These are phyloP conservation scores for Criorhina ranunculi DNA, from an alignment of 2,888 invertebrate species.

Conservation along the genomic window DNA sequence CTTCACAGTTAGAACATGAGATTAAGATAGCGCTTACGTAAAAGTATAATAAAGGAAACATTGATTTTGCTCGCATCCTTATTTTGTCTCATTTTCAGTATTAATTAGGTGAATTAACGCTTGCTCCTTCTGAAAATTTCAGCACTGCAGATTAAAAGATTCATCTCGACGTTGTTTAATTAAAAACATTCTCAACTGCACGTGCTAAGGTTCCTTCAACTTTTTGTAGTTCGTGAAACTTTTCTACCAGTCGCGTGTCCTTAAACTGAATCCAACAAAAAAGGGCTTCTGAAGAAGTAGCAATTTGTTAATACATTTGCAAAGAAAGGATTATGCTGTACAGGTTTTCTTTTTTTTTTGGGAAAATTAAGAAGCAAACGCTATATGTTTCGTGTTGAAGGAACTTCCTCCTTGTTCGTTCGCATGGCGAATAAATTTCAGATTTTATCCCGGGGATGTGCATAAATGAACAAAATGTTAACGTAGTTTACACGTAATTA, in stretches of 20 bases:
- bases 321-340: too few species aligned
- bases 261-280: neutral
- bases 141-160: constrained; percentile 4
- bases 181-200: constrained; percentile 2
- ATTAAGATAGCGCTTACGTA: too few species aligned
- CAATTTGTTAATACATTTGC: neutral
- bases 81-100: neutral
- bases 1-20: too few species aligned
- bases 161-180: constrained; percentile 14
- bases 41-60: neutral
- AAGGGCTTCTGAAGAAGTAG: neutral
- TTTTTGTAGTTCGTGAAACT: neutral
- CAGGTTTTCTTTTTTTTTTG: too few species aligned
- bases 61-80: neutral
- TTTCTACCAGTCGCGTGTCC: neutral
- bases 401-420: neutral
- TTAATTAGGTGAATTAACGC: constrained; percentile 11
- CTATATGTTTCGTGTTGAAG: too few species aligned
- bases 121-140: constrained; percentile 2
- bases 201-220: neutral
- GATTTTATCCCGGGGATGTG: neutral
- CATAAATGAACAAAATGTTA: neutral
- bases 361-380: neutral
- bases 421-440: neutral
- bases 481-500: constrained; percentile 11